phyloP scores from a whole-genome alignment of 2,113 vertebrate species.

The Erythrocercus mccallii region DNA sequence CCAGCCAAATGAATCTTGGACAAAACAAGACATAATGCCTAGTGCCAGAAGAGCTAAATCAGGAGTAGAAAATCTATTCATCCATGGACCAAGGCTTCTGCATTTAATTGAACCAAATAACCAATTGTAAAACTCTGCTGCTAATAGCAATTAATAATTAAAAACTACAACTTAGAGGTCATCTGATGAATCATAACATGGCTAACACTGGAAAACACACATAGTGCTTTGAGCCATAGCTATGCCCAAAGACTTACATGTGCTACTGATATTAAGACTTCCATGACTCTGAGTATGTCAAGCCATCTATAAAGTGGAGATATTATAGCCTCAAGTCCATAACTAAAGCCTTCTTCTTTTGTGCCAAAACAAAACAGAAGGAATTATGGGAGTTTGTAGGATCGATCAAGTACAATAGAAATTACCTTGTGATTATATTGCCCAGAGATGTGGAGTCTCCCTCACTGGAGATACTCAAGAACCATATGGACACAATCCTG shows the following conservation, averaged over 20 bases:
- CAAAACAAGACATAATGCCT: conserved; percentile 12
- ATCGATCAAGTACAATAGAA: background rate
- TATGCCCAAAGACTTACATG: background rate
- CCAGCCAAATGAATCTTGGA: conserved; percentile 33
- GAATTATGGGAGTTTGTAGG: background rate
- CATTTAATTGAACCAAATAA: background rate
- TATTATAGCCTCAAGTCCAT: background rate
- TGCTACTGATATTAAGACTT: background rate
- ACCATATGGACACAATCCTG: background rate
- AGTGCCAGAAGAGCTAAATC: conserved; percentile 28
- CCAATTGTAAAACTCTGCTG: background rate
- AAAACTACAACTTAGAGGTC: background rate
- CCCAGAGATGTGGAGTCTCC: background rate
- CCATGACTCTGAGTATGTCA: background rate
- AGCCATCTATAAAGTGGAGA: background rate
- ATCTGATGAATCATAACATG: background rate
- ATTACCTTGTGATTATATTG: background rate
- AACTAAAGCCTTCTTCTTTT: background rate
- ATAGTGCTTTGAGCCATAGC: background rate
- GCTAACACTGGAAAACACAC: background rate
- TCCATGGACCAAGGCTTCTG: background rate
- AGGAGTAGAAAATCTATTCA: background rate
- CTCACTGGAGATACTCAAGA: background rate
- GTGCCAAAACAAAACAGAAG: background rate
- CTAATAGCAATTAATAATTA: background rate